Evolutionary conservation across 2,113 vertebrate species (phyloP).

Genomic region (Ranitomeya variabilis): DNA sequence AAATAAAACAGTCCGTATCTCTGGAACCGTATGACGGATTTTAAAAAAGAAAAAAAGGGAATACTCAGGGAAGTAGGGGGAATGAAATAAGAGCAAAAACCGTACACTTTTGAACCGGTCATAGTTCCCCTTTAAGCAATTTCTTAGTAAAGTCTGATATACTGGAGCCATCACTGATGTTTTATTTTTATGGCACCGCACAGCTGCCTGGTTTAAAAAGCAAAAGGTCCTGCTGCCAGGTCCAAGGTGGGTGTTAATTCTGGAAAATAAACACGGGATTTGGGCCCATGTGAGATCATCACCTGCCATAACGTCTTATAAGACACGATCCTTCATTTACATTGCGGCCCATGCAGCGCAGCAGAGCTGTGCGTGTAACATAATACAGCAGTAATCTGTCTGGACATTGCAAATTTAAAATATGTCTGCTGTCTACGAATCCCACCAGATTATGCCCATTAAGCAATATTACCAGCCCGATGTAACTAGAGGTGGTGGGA

Average conservation of each 20-base stretch:
- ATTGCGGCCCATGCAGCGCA: background rate
- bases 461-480: slow-evolving; percentile 28
- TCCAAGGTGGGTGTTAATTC: background rate
- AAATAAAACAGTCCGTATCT: no score
- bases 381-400: background rate
- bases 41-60: no score
- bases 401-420: slow-evolving; percentile 40
- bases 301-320: background rate
- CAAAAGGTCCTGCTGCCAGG: background rate
- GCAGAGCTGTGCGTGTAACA: slow-evolving; percentile 37
- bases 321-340: background rate
- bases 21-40: no score
- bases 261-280: slow-evolving; percentile 3
- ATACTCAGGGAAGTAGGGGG: no score
- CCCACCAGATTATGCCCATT: accelerated
- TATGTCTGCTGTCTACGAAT: background rate
- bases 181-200: background rate
- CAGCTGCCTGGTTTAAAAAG: background rate
- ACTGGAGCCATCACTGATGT: no score
- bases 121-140: no score
- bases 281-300: background rate
- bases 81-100: no score
- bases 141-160: no score
- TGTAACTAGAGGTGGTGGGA: slow-evolving; percentile 46
- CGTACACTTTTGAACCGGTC: no score